Base-by-base conservation (phyloP, 2,797 vertebrate species). In the Anas capensis region DNA sequence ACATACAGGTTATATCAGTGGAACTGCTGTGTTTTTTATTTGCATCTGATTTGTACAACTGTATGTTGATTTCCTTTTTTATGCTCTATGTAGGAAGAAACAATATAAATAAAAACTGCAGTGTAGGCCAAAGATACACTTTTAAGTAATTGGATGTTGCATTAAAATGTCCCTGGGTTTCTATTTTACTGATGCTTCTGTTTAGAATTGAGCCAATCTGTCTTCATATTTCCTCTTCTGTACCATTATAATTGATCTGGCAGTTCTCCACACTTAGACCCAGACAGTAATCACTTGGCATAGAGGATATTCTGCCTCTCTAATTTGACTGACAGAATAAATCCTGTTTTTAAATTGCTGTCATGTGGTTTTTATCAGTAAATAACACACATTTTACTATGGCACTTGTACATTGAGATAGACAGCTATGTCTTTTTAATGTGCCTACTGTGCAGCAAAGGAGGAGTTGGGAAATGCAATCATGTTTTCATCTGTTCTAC, bases 151-250 rank as follows among this genome's bases (percentile, higher is more conserved):
- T 97, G 94, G 81, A 95, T 97, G 79, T 92, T 96, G 78, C 91
- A 71, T 77, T 97, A 97, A 97, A 97, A 90, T 95, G 96, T 98
- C 96, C 96, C 97, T 90, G 72, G 96, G 87, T 96, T 98, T 97
- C 82, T 92, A 93, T 97, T 96, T 97, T 91, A 96, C 94, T 94
- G 95, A 95, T 93, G 82, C 94, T 97, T 89, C 96, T 98, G 81
- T 95, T 97, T 91, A 97, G 96, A 98, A 98, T 97, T 97, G 97
- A 97, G 95, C 92, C 69, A 87, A 97, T 98, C 92, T 96, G 82
- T 98, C 97, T 98, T 98, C 97, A 90, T 98, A 95, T 98, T 97
- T 98, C 96, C 92, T 95, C 93, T 96, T 95, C 86, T 92, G 91
- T 92, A 78, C 83, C 66, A 73, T 84, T 93, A 72, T 97, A 97